Evolutionary conservation across 2,797 vertebrate genomes (phyloP).

Genomic region (Xyrichtys novacula): DNA sequence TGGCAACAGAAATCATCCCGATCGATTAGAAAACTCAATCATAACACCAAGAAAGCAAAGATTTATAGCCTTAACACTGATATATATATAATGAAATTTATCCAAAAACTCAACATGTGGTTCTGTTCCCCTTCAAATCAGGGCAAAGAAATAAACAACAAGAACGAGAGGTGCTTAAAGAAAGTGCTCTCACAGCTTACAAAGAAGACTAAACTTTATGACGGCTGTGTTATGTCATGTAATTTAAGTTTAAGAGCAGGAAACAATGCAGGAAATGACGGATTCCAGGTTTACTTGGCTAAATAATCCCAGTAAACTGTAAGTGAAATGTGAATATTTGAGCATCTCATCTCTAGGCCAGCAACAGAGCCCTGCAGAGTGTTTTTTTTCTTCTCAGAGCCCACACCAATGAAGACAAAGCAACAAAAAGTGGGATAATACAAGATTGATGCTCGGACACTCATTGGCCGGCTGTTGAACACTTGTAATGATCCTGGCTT

Average conservation of each 20-base stretch:
- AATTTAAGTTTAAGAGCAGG: too few relatives aligned
- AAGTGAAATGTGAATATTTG: slow-evolving; percentile 7
- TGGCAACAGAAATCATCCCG: slow-evolving; percentile 22
- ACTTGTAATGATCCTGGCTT: slow-evolving; percentile 71
- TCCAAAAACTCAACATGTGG: slow-evolving; percentile 5
- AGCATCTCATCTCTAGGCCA: slow-evolving; percentile 8
- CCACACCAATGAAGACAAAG: slow-evolving; percentile 32
- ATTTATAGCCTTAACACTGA: slow-evolving; percentile 1
- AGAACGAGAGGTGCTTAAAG: neutral
- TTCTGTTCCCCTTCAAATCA: slow-evolving; percentile 3
- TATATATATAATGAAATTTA: slow-evolving; percentile 47
- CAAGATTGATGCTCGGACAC: slow-evolving; percentile 37
- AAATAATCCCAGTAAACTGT: too few relatives aligned
- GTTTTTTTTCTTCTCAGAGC: slow-evolving; percentile 22
- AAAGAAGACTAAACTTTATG: too few relatives aligned
- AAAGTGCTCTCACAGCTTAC: too few relatives aligned
- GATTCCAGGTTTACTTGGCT: too few relatives aligned
- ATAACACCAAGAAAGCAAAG: slow-evolving; percentile 23
- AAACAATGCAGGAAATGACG: too few relatives aligned
- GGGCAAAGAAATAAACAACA: neutral
- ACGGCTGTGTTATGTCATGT: too few relatives aligned
- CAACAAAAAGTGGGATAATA: slow-evolving; percentile 9
- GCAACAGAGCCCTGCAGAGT: slow-evolving; percentile 17
- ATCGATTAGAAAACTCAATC: neutral
- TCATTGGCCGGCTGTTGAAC: slow-evolving; percentile 56